Evolutionary conservation across 2,888 invertebrate species (phyloP).

Genomic region (Drosophila lutescens): DNA sequence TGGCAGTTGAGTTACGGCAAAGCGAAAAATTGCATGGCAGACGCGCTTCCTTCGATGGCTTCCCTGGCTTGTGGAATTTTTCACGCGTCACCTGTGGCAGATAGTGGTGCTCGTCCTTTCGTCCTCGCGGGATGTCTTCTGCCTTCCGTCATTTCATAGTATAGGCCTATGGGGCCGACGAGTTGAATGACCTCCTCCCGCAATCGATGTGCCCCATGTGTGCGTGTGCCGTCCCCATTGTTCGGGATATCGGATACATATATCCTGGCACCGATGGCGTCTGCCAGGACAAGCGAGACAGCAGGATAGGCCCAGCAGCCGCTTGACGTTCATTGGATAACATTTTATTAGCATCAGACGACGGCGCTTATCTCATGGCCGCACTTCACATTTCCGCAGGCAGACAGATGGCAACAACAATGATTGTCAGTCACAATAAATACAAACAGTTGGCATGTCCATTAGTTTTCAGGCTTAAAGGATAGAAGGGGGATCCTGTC

Average conservation of each 20-base stretch:
- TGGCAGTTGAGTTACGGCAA: constrained; percentile 62
- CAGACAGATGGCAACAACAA: constrained; percentile 22
- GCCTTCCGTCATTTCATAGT: neutral
- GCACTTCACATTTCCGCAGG: constrained; percentile 25
- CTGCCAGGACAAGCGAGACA: constrained; percentile 37
- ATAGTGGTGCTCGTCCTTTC: constrained; percentile 11
- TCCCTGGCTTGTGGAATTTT: constrained; percentile 31
- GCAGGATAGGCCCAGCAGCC: constrained; percentile 45
- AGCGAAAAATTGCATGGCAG: constrained; percentile 42
- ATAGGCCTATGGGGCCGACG: constrained; percentile 19
- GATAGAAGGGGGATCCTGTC: constrained; percentile 9
- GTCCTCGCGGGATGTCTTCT: constrained; percentile 12
- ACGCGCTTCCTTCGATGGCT: constrained; percentile 3
- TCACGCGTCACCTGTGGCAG: constrained; percentile 53
- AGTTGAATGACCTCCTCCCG: constrained; percentile 40
- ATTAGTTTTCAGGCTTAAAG: neutral
- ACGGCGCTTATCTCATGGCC: constrained; percentile 40
- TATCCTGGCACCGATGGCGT: constrained; percentile 35
- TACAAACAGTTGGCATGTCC: constrained; percentile 27
- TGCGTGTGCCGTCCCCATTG: constrained; percentile 24
- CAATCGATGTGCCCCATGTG: constrained; percentile 36
- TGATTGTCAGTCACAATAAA: constrained; percentile 42
- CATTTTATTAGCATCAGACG: constrained; percentile 65
- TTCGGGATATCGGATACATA: constrained; percentile 22
- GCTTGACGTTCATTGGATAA: constrained; percentile 71